Base-by-base conservation (phyloP, 2,888 invertebrate genomes). In the Hemithea aestivaria region DNA sequence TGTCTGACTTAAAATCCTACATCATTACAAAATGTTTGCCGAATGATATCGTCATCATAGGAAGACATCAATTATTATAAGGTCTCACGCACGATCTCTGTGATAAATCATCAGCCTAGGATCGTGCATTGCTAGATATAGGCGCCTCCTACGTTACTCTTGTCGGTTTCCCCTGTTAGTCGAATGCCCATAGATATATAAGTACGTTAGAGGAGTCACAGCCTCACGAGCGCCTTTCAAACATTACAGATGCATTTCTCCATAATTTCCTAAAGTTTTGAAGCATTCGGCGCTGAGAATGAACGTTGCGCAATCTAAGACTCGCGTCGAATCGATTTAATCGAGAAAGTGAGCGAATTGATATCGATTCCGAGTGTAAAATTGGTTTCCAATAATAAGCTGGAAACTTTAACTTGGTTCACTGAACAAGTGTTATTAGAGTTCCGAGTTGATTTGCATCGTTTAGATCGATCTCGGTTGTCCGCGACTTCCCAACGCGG, bases 261-360 rank as follows among this genome's bases (percentile, higher is more conserved):
- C n/a, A 12, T 12, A 27, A 12, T 7, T 27, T 27, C 25, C 28
- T 29, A n/a, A 8, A 23, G 9, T 31, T 27, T 23, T 37, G 27
- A 34, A 16, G 30, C 32, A 40, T 32, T 34, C 42, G 30, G 45
- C 40, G 51, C 50, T 56, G 50, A 45, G 46, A 47, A 45, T 47
- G 43, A 53, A 36, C 44, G 39, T 66, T 58, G 56, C 53, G 55
- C 49, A 65, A 66, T 53, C 53, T 42, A 55, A 36, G 48, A 35
- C 42, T 54, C 49, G 51, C 45, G 40, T 53, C 64, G 54, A 67
- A 70, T 72, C 58, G 47, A 70, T 71, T 65, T 44, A 29, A 37
- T 49, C 41, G 59, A 65, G 73, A 73, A 73, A 73, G 73, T 70
- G 48, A 50, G 48, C 38, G 56, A 64, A 52, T 66, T 62, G 53